These are phyloP conservation scores for Drosophila cyrtoloma DNA, from an alignment of 2,888 invertebrate species.

Conservation along the genomic window DNA sequence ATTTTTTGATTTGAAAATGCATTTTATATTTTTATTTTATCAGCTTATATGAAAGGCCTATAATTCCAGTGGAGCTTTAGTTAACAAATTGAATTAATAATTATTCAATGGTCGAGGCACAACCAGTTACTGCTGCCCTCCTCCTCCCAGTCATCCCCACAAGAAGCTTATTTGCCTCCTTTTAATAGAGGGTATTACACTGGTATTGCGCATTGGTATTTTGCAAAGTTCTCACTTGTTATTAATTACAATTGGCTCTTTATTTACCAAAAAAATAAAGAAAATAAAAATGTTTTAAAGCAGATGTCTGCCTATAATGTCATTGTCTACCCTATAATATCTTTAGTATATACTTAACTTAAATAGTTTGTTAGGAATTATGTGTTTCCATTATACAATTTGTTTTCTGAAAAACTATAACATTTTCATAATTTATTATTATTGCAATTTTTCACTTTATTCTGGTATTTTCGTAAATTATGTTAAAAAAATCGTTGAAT, in stretches of 20 bases:
- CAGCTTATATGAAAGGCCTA: neutral
- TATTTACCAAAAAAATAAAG: no score
- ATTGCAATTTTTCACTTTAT: neutral
- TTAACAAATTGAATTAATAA: neutral
- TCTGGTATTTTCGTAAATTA: neutral
- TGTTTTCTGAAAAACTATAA: neutral
- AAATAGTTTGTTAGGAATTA: neutral
- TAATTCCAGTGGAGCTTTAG: neutral
- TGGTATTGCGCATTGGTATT: no score
- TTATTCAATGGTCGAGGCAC: no score
- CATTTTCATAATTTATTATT: neutral
- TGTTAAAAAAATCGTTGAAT: constrained; percentile 24
- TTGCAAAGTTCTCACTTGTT: no score
- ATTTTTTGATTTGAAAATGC: neutral
- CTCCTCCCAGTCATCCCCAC: neutral
- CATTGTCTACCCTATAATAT: neutral
- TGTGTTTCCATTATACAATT: neutral
- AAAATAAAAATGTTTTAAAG: no score
- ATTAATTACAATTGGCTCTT: no score
- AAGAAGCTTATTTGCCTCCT: neutral
- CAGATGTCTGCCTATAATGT: no score
- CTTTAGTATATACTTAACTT: neutral
- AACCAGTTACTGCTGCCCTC: neutral
- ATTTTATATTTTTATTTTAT: neutral
- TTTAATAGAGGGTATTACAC: neutral